phyloP scores from a whole-genome alignment of 2,888 invertebrate genomes.

The Sturmia bella region DNA sequence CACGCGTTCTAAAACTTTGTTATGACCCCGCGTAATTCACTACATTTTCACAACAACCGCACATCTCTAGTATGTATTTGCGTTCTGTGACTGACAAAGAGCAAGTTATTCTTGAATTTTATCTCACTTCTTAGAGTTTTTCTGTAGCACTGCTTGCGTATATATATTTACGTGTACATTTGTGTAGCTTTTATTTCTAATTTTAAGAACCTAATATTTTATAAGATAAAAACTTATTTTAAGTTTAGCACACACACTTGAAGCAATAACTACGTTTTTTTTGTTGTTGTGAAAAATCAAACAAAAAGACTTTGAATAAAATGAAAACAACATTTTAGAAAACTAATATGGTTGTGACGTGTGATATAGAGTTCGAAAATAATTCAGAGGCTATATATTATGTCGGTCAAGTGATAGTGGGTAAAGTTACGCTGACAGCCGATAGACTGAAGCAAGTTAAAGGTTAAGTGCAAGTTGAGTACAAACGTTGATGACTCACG shows the following conservation, averaged over 20 bases:
- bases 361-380: constrained; percentile 77
- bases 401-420: constrained; percentile 77
- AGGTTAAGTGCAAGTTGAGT: constrained; percentile 47
- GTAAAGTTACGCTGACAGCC: constrained; percentile 72
- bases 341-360: constrained; percentile 74
- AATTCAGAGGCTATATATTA: constrained; percentile 77
- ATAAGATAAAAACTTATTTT: constrained; percentile 13
- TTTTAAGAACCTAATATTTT: constrained; percentile 21
- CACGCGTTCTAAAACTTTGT: too few relatives aligned
- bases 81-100: too few relatives aligned
- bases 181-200: constrained; percentile 24
- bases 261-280: neutral
- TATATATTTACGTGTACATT: neutral
- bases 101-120: too few relatives aligned
- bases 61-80: too few relatives aligned
- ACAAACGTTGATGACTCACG: constrained; percentile 28
- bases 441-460: constrained; percentile 72
- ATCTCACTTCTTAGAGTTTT: too few relatives aligned
- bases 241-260: constrained; percentile 19
- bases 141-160: too few relatives aligned
- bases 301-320: neutral
- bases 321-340: neutral
- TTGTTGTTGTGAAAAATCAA: too few relatives aligned
- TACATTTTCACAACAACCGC: too few relatives aligned
- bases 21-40: too few relatives aligned